phyloP scores from a whole-genome alignment of 2,113 vertebrate genomes.

The Mastomys coucha region DNA sequence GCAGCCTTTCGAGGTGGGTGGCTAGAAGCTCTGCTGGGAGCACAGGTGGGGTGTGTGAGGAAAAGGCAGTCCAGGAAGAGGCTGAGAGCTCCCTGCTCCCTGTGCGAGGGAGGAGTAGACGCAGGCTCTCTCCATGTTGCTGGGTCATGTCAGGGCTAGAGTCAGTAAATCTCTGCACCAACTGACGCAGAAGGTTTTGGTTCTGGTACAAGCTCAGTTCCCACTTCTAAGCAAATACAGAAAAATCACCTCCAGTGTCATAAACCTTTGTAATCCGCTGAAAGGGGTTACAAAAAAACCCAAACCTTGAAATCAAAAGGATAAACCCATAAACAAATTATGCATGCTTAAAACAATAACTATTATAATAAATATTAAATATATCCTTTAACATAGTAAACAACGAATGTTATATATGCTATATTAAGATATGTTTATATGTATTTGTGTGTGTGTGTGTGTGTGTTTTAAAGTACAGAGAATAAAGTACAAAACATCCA shows the following conservation, averaged over 20 bases:
- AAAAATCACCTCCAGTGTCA: not conserved
- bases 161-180: not conserved
- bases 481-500: not conserved
- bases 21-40: constrained; percentile 33
- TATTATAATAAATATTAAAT: not conserved
- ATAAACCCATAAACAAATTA: not conserved
- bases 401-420: not conserved
- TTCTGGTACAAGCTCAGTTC: not conserved
- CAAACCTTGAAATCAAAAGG: not conserved
- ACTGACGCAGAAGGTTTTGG: not conserved
- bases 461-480: not conserved
- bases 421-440: not conserved
- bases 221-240: not conserved
- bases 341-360: not conserved
- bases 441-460: not conserved
- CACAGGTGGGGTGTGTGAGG: constrained; percentile 18
- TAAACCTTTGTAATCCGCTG: not conserved
- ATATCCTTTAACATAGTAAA: not conserved
- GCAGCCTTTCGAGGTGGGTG: constrained; percentile 53
- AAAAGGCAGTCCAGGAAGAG: constrained; percentile 51
- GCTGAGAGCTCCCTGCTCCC: not conserved
- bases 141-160: constrained; percentile 39
- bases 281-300: too few relatives aligned
- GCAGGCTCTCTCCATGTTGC: not conserved
- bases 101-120: not conserved